These are phyloP conservation scores for Melanaphis sacchari DNA, from an alignment of 1,140 invertebrate genomes.

Conservation along the genomic window DNA sequence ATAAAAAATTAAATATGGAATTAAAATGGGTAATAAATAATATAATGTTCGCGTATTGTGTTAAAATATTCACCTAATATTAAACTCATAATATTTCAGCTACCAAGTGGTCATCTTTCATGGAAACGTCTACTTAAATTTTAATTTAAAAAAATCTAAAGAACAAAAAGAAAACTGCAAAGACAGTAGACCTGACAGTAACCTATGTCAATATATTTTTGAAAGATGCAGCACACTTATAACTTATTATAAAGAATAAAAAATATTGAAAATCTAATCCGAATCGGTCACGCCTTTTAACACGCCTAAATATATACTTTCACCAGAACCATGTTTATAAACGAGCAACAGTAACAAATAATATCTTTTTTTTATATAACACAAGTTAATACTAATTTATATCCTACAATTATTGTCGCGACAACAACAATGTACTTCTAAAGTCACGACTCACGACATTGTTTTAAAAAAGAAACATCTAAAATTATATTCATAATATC, in stretches of 20 bases:
- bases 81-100: no score
- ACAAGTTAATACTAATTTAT: conserved; percentile 49
- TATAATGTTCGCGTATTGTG: not conserved
- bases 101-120: no score
- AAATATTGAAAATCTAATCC: conserved; percentile 37
- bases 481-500: not conserved
- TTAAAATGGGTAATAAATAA: not conserved
- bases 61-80: no score
- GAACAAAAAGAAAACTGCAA: not conserved
- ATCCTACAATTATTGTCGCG: conserved; percentile 15
- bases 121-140: not conserved
- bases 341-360: conserved; percentile 19
- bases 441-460: conserved; percentile 28
- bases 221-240: not conserved
- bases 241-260: conserved; percentile 4
- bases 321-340: conserved; percentile 18
- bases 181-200: not conserved
- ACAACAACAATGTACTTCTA: conserved; percentile 24
- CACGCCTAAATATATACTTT: conserved; percentile 52
- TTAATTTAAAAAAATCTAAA: not conserved
- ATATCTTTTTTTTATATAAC: conserved; percentile 5
- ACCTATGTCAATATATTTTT: not conserved
- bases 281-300: conserved; percentile 51
- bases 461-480: not conserved
- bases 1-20: not conserved